phyloP scores from a whole-genome alignment of 2,888 invertebrate species.

The Drosophila fungiperda region DNA sequence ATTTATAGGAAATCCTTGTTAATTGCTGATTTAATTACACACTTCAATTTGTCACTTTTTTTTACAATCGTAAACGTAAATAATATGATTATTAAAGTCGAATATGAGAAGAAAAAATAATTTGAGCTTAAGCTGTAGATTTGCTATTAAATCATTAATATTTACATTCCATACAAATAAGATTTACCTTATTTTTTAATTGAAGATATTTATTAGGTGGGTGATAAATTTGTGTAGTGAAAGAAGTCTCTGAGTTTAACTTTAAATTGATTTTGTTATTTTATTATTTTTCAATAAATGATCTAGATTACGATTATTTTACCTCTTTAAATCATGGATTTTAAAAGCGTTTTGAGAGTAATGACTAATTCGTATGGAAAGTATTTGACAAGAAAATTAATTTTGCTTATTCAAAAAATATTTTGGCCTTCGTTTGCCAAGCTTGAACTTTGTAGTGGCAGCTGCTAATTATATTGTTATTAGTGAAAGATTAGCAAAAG shows the following conservation, averaged over 20 bases:
- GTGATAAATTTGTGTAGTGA: not conserved
- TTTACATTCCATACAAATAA: not conserved
- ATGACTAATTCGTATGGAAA: not conserved
- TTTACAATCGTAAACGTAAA: too few species aligned
- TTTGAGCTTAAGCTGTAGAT: not conserved
- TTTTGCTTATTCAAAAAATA: not conserved
- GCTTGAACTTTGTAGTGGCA: not conserved
- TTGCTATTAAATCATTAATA: not conserved
- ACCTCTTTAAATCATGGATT: not conserved
- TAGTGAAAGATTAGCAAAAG: not conserved
- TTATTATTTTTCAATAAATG: not conserved
- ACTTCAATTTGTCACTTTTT: not conserved
- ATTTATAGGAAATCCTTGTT: slow-evolving; percentile 5
- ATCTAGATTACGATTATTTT: not conserved
- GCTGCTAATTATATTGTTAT: not conserved
- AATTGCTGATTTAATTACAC: slow-evolving; percentile 24
- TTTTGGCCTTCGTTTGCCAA: not conserved
- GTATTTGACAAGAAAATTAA: not conserved
- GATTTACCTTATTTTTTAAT: not conserved
- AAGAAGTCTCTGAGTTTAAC: not conserved
- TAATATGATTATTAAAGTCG: not conserved
- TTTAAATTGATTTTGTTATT: not conserved
- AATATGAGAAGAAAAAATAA: not conserved
- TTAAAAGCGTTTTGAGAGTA: not conserved
- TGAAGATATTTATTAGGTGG: not conserved